Conservation (phyloP, 2,888 invertebrate genomes). For the Heliconius sara region DNA sequence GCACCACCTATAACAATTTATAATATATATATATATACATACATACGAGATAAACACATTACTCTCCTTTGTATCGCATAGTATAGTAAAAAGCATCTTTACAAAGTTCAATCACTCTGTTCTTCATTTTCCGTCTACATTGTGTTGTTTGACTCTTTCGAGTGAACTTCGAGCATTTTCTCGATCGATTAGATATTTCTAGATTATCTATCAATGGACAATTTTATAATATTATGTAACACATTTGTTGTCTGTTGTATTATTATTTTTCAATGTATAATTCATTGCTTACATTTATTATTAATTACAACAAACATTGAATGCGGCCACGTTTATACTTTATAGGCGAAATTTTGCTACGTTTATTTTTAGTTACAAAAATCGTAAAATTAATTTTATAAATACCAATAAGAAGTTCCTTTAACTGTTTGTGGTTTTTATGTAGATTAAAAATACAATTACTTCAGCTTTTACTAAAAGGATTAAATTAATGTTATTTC, state of each 20-base stretch:
- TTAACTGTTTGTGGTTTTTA: neutral
- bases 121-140: too few species aligned
- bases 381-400: neutral
- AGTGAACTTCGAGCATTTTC: too few species aligned
- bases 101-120: too few species aligned
- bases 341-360: neutral
- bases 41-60: too few species aligned
- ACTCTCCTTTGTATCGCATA: too few species aligned
- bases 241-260: neutral
- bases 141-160: too few species aligned
- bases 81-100: too few species aligned
- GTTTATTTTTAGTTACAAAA: neutral
- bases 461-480: neutral
- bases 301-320: constrained; percentile 8
- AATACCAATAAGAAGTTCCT: too few species aligned
- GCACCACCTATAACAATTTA: too few species aligned
- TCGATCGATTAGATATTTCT: neutral
- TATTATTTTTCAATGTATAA: constrained; percentile 16
- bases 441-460: neutral
- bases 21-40: too few species aligned
- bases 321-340: neutral
- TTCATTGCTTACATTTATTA: neutral
- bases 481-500: too few species aligned
- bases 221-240: constrained; percentile 4
- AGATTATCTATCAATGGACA: neutral